Conservation (phyloP, 2,888 invertebrate species). For the Anoplius nigerrimus region DNA sequence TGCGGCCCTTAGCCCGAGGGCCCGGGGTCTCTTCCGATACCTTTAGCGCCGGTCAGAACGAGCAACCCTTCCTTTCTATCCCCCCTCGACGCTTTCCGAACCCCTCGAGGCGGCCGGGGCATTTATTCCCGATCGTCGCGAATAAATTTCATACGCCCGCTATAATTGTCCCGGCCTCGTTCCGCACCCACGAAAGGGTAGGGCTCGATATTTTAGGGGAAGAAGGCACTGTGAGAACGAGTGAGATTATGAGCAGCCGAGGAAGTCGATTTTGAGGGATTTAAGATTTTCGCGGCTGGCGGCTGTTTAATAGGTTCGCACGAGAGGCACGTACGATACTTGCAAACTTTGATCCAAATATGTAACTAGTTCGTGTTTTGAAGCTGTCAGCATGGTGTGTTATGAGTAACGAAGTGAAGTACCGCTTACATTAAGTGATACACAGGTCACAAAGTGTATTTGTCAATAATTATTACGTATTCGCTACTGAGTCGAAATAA, state of each 20-base stretch:
- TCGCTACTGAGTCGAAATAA: too few species aligned
- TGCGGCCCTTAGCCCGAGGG: too few species aligned
- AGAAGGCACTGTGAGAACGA: neutral
- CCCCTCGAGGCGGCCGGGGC: constrained; percentile 28
- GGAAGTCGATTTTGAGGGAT: neutral
- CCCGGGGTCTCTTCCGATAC: constrained; percentile 19
- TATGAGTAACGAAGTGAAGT: too few species aligned
- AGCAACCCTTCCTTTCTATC: constrained; percentile 11
- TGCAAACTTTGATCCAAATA: too few species aligned
- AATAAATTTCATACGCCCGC: constrained; percentile 50
- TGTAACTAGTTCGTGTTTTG: too few species aligned
- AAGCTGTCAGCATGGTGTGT: too few species aligned
- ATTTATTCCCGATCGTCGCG: constrained; percentile 51
- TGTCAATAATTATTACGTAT: too few species aligned
- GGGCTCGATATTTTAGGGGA: neutral
- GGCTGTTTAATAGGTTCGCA: neutral
- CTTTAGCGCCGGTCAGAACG: constrained; percentile 56
- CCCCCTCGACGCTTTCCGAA: neutral
- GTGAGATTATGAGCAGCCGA: neutral
- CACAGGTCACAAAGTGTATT: too few species aligned
- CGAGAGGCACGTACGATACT: too few species aligned
- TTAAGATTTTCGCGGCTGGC: neutral
- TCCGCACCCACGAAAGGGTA: neutral
- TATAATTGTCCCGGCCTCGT: constrained; percentile 33
- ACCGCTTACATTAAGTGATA: too few species aligned